A percentile compares a stretch with the other conserved stretches of the same genome.
Evolutionary conservation across 1,140 invertebrate genomes (phyloP).

Genomic region (Rhagoletis zephyria): DNA sequence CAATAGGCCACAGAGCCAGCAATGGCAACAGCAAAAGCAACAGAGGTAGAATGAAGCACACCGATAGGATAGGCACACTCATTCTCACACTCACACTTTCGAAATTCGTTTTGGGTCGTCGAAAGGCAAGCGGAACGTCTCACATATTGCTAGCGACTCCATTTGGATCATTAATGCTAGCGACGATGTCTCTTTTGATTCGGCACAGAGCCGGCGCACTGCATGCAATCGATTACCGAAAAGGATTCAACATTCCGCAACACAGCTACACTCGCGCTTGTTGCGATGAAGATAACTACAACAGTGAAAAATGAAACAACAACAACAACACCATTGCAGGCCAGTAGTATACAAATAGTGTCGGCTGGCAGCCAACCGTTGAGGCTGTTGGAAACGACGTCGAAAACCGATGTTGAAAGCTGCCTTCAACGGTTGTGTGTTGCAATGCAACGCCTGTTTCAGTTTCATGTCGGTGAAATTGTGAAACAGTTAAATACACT

Average conservation of each 20-base stretch:
- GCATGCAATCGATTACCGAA: slow-evolving; percentile 56
- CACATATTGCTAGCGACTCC: background rate
- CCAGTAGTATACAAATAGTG: slow-evolving; percentile 4
- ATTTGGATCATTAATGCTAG: slow-evolving; percentile 29
- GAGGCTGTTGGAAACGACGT: slow-evolving; percentile 47
- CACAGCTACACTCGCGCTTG: background rate
- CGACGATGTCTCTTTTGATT: slow-evolving; percentile 22
- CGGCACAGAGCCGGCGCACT: slow-evolving; percentile 56
- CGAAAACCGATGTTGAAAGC: slow-evolving; percentile 55
- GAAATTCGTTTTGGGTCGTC: slow-evolving; percentile 21
- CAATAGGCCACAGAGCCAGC: slow-evolving; percentile 22
- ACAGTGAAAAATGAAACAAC: slow-evolving; percentile 49
- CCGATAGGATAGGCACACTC: slow-evolving; percentile 15
- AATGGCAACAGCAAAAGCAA: slow-evolving; percentile 13
- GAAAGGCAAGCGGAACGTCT: slow-evolving; percentile 7
- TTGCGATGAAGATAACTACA: background rate
- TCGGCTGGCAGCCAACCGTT: slow-evolving; percentile 45
- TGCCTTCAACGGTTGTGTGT: background rate
- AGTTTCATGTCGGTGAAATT: slow-evolving; percentile 8
- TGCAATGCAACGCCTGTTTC: slow-evolving; percentile 53
- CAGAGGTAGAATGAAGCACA: slow-evolving; percentile 1
- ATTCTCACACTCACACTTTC: background rate
- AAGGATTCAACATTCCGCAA: slow-evolving; percentile 56
- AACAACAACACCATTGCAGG: slow-evolving; percentile 14
- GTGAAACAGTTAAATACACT: background rate